Evolutionary conservation across 2,888 invertebrate genomes (phyloP).

Genomic region (Nomada lathburiana): DNA sequence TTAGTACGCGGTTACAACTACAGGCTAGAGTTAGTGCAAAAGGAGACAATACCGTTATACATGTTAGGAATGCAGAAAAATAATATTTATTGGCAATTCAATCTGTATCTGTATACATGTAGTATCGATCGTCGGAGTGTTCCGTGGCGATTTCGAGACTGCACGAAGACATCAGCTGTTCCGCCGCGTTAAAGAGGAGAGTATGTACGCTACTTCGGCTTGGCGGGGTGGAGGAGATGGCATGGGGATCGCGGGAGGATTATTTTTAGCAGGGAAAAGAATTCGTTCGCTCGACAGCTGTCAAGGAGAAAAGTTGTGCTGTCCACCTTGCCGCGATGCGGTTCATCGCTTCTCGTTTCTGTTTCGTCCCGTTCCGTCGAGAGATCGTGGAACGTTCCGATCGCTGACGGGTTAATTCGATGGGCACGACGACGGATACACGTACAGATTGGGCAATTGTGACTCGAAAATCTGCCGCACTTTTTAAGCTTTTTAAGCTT

Average conservation of each 20-base stretch:
- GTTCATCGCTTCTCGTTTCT: not conserved
- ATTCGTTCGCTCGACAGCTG: not conserved
- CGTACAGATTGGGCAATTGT: too few species aligned
- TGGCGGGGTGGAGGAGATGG: too few species aligned
- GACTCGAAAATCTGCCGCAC: too few species aligned
- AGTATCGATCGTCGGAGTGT: not conserved
- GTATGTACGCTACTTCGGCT: too few species aligned
- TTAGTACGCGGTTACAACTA: not conserved
- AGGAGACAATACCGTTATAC: constrained; percentile 50
- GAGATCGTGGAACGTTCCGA: not conserved
- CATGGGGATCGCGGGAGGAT: not conserved
- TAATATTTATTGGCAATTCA: constrained; percentile 76
- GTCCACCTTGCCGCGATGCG: not conserved
- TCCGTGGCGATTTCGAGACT: too few species aligned
- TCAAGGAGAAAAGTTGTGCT: not conserved
- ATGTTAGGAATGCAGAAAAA: constrained; percentile 70
- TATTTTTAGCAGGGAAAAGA: not conserved
- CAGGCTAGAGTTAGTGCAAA: constrained; percentile 44
- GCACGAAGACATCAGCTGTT: not conserved
- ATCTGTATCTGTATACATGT: constrained; percentile 48
- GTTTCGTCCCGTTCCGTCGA: too few species aligned
- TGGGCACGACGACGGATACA: too few species aligned
- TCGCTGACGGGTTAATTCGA: too few species aligned
- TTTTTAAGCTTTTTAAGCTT: too few species aligned
- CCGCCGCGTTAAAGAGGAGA: too few species aligned